Base-by-base conservation (phyloP, 2,797 vertebrate genomes). In the Enteromius mattozi region DNA sequence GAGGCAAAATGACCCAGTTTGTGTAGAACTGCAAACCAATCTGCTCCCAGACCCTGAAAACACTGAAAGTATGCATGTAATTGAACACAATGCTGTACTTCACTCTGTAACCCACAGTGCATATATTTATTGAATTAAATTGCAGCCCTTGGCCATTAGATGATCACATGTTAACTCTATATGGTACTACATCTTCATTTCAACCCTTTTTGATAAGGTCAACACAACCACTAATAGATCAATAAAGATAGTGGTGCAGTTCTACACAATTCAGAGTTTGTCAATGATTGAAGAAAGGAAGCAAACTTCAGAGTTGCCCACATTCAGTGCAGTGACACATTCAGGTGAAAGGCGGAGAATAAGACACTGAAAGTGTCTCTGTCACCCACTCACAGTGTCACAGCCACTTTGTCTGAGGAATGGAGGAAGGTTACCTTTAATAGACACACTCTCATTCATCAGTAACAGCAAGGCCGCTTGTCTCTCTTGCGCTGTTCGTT, bases 341-440 rank as follows among this genome's bases (percentile, higher is more conserved):
- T 74, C 14, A 12, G 42, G 42, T 76, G n/a, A 83, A 69, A 40
- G 47, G 12, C 1, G 76, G 61, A 66, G 40, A 66, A 68, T 51
- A 51, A 77, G 61, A 77, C 9, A 10, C 80, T 74, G 24, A 12
- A 63, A 61, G 80, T 40, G 2, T 75, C 30, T 47, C 40, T 42
- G 71, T 74, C 70, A 74, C 21, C 27, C 24, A 19, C 30, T 75
- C 37, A 24, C 69, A 51, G 24, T 75, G 56, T 78, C 65, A 70
- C 19, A 78, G 51, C 27, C 40, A 37, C 66, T 59, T 78, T 49
- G 8, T 6, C 37, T 71, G 66, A 78, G 27, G 21, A 84, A 78
- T 68, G 17, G 16, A 13, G 27, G n/a, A 51, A 82, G 59, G 72
- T 68, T 30, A 84, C 65, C 37, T 78, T 69, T 61, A 59, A 70